Evolutionary conservation across 2,797 vertebrate genomes (phyloP), one percentile per base, ranked within the genome.

Genomic region (Girardinus metallicus): DNA sequence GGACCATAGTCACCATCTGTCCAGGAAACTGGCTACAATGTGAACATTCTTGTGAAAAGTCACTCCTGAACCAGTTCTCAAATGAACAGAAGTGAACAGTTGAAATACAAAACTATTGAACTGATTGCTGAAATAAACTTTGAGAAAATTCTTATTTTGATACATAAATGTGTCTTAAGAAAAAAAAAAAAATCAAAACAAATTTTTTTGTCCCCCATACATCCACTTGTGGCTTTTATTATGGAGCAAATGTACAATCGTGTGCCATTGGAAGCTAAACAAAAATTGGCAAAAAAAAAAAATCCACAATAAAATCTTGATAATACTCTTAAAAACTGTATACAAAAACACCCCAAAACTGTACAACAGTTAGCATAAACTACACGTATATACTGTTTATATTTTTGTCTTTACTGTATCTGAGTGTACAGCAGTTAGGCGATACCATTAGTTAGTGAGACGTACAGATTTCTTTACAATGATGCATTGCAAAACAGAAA

Each of bases 181-280:
- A 46, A 1, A 47, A 18, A 18, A 43, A 34, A 44, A 57, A 23
- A 74, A 76, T 5, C 18, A 76, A 73, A 29, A 47, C 55, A n/a
- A 9, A 12, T 64, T 1, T 1, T 78, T 66, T 10, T 5, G 0
- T 70, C 68, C 29, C 60, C 72, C 76, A 71, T 64, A 55, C 82
- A 83, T 87, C 73, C 64, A 87, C 55, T 79, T 86, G 83, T 93
- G 92, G 87, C 86, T 95, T 97, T 97, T 97, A 97, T 96, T 97
- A 93, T 46, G 96, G 96, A 96, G 95, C 95, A 96, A 93, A 95
- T 94, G 80, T 93, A 95, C 92, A 93, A 89, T 90, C 88, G 83
- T 89, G 95, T 94, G 91, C 95, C 91, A 86, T 92, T 86, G 85
- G 90, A 86, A 88, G 92, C 95, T 96, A 96, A 91, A 88, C 91